phyloP scores from a whole-genome alignment of 2,888 invertebrate species.

The Andrena hattorfiana region DNA sequence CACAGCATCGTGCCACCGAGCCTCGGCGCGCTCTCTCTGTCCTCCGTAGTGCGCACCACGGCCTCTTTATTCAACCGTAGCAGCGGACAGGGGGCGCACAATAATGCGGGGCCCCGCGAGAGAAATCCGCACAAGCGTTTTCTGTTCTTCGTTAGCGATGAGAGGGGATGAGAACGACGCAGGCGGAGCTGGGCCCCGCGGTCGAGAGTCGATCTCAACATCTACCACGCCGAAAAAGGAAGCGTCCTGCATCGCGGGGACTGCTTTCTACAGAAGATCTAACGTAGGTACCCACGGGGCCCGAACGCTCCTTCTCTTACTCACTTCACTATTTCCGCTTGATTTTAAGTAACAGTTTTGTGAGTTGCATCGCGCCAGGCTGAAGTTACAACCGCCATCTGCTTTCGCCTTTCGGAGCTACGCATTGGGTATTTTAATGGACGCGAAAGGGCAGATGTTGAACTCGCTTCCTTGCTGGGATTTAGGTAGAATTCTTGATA shows the following conservation, averaged over 20 bases:
- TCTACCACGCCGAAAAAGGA: slow-evolving; percentile 69
- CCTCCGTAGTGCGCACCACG: background rate
- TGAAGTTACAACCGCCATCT: slow-evolving; percentile 43
- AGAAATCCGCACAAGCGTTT: slow-evolving; percentile 60
- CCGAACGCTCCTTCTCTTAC: slow-evolving; percentile 32
- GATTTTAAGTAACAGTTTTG: slow-evolving; percentile 54
- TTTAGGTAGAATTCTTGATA: background rate
- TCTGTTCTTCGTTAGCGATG: slow-evolving; percentile 70
- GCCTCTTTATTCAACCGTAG: slow-evolving; percentile 55
- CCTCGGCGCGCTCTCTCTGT: slow-evolving; percentile 29
- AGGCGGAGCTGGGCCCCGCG: slow-evolving; percentile 11
- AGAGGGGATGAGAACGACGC: slow-evolving; percentile 34
- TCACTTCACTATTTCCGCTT: slow-evolving; percentile 40
- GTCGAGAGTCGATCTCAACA: slow-evolving; percentile 60
- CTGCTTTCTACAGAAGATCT: slow-evolving; percentile 56
- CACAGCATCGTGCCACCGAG: slow-evolving; percentile 64
- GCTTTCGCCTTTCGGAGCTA: background rate
- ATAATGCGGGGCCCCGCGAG: slow-evolving; percentile 61
- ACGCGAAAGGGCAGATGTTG: slow-evolving; percentile 1
- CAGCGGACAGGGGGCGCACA: slow-evolving; percentile 25
- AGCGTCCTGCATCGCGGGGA: slow-evolving; percentile 64
- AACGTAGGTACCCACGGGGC: slow-evolving; percentile 42
- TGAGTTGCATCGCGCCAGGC: slow-evolving; percentile 3
- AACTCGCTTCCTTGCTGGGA: slow-evolving; percentile 4
- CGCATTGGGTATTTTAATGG: slow-evolving; percentile 20